Evolutionary conservation across 2,113 vertebrate genomes (phyloP), one percentile per base, ranked within the genome.

Genomic region (Phrynosoma platyrhinos): DNA sequence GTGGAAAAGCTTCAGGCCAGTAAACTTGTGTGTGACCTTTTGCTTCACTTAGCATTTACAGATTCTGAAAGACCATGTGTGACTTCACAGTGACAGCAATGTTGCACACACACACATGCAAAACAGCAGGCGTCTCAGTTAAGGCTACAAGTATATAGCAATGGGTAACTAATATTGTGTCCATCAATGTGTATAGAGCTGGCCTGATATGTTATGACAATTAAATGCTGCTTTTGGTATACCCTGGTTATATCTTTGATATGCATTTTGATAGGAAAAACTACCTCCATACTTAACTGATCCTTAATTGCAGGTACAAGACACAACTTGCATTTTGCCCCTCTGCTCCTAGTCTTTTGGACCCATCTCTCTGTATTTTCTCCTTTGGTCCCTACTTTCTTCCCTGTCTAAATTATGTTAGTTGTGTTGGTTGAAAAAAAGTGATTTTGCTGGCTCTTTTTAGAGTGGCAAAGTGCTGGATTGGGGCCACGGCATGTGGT

Each of bases 1-100:
- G 69, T 87, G 36, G 69, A 64, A 87, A 64, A 69, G 68, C 53
- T 87, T 62, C 72, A 42, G 83, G 83, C 53, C 53, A 85, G 72
- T 58, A 76, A 52, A 64, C 69, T 16, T 82, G 27, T 32, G 5
- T 75, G 53, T 74, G 36, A 82, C 79, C 69, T 64, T 87, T 82
- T 81, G 10, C 20, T 62, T 82, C 69, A 5, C 36, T 18, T 81
- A 42, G 21, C 20, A 64, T 82, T 52, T 74, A 47, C 30, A 66
- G 12, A 87, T 64, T 40, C 77, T 18, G 58, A 47, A 75, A 9
- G 14, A 13, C 40, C 86, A n/a, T 47, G 53, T 52, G 16, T 32
- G 79, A 62, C 32, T 64, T 40, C 40, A 9, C 9, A 14, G 2
- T 81, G 86, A 87, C 69, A 82, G 79, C 30, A 66, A 25, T 52